phyloP scores from a whole-genome alignment of 1,140 invertebrate genomes.

The Nasonia longicornis region DNA sequence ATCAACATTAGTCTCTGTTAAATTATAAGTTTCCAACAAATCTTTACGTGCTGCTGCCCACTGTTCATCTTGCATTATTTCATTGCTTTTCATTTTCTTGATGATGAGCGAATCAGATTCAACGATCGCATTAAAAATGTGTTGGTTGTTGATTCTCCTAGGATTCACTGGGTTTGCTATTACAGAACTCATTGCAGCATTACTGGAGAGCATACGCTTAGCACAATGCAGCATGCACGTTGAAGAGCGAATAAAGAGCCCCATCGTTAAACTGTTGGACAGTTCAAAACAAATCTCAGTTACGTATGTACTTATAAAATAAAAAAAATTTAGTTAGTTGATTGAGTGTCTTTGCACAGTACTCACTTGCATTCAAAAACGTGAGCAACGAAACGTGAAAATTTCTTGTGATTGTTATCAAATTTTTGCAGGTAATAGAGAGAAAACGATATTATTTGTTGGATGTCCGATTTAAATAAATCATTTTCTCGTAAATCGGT shows the following conservation, averaged over 20 bases:
- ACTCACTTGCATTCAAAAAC: no score
- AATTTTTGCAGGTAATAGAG: no score
- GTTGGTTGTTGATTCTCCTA: not conserved
- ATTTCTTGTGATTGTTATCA: no score
- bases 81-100: constrained; percentile 10
- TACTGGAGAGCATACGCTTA: not conserved
- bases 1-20: constrained; percentile 69
- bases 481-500: not conserved
- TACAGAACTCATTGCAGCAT: not conserved
- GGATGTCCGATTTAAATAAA: not conserved
- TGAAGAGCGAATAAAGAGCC: constrained; percentile 1
- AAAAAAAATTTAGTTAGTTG: no score
- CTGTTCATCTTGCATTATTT: constrained; percentile 27
- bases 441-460: not conserved
- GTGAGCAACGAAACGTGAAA: no score
- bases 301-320: not conserved
- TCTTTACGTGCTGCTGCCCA: constrained; percentile 48
- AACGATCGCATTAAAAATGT: not conserved
- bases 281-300: not conserved
- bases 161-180: not conserved
- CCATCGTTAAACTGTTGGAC: constrained; percentile 26
- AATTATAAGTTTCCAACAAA: not conserved
- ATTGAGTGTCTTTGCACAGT: no score
- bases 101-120: constrained; percentile 1
- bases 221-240: not conserved